phyloP scores from a whole-genome alignment of 2,797 vertebrate genomes.

The Clarias laeviceps region DNA sequence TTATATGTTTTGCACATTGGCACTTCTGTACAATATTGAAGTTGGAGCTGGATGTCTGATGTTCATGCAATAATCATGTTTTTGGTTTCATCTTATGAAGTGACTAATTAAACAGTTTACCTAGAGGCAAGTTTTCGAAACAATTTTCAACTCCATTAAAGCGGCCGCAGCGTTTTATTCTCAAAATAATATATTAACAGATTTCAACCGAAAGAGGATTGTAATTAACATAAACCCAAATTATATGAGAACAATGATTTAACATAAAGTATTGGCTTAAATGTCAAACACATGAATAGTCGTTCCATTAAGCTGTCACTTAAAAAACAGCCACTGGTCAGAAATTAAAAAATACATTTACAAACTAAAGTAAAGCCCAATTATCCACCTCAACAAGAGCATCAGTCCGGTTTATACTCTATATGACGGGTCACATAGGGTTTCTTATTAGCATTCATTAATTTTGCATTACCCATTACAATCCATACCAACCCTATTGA shows the following conservation, averaged over 20 bases:
- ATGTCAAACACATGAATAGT: conserved; percentile 62
- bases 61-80: not conserved
- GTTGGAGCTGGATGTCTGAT: not conserved
- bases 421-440: not conserved
- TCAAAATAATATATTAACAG: not conserved
- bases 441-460: not conserved
- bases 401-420: conserved; percentile 17
- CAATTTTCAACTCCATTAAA: conserved; percentile 1
- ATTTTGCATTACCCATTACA: not conserved
- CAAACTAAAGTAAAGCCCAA: conserved; percentile 2
- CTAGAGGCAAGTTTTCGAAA: not conserved
- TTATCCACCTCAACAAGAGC: conserved; percentile 35
- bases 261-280: conserved; percentile 23
- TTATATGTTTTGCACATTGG: not conserved
- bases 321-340: conserved; percentile 57
- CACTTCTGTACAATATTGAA: not conserved
- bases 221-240: conserved; percentile 10
- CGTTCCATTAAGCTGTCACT: conserved; percentile 62
- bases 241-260: conserved; percentile 38
- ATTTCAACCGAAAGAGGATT: not conserved
- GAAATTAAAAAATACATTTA: conserved; percentile 36
- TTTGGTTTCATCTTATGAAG: not conserved
- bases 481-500: not conserved
- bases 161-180: not conserved
- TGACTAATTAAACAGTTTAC: not conserved